phyloP scores from a whole-genome alignment of 2,888 invertebrate species.

The Dorcus hopei region DNA sequence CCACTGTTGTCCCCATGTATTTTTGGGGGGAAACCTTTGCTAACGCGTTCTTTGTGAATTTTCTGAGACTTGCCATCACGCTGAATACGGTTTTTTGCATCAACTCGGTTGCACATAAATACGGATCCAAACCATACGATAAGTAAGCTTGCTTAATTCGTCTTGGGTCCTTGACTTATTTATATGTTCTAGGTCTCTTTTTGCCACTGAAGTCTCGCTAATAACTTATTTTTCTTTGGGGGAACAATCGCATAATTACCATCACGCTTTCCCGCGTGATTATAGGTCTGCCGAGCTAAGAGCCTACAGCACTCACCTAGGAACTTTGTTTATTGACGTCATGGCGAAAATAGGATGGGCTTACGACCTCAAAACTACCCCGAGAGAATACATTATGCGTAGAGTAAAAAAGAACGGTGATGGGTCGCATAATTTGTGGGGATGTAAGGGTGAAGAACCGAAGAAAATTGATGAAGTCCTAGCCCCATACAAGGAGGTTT shows the following conservation, averaged over 20 bases:
- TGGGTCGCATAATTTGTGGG: conserved; percentile 53
- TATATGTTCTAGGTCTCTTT: neutral
- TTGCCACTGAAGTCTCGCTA: neutral
- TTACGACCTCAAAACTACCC: conserved; percentile 62
- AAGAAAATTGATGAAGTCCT: no score
- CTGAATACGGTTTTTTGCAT: conserved; percentile 59
- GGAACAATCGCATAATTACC: neutral
- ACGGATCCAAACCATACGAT: conserved; percentile 44
- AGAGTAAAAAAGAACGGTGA: conserved; percentile 72
- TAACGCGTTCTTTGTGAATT: conserved; percentile 50
- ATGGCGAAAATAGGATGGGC: neutral
- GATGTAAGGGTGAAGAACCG: no score
- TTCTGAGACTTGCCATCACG: conserved; percentile 50
- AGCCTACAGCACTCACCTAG: neutral
- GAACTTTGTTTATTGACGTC: neutral
- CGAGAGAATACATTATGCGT: conserved; percentile 63
- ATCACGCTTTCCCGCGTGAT: neutral
- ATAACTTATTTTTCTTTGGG: neutral
- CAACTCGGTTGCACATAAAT: conserved; percentile 57
- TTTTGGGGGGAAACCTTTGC: conserved; percentile 56
- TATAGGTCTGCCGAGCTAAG: neutral
- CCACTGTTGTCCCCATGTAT: conserved; percentile 53
- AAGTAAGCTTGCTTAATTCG: conserved; percentile 29
- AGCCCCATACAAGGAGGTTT: no score
- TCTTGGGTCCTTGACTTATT: no score